Evolutionary conservation across 1,140 invertebrate genomes (phyloP).

Genomic region (Tetramorium alpestre): DNA sequence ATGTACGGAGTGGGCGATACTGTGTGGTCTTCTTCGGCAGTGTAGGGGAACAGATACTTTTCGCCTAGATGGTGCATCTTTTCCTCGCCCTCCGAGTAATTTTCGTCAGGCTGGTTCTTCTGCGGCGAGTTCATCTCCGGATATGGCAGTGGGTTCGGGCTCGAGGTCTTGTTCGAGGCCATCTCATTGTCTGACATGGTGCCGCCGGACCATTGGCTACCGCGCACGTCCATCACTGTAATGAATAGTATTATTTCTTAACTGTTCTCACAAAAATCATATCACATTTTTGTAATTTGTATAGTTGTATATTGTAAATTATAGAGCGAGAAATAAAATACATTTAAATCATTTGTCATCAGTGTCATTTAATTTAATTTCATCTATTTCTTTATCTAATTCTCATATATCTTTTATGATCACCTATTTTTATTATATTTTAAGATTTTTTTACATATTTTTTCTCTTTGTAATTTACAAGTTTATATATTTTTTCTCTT

Average conservation of each 20-base stretch:
- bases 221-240: slow-evolving; percentile 85
- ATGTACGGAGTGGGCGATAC: slow-evolving; percentile 85
- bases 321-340: neutral
- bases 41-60: slow-evolving; percentile 92
- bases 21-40: slow-evolving; percentile 87
- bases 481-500: neutral
- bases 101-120: slow-evolving; percentile 87
- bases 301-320: neutral
- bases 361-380: neutral
- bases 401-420: neutral
- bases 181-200: slow-evolving; percentile 91
- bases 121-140: slow-evolving; percentile 88
- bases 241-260: slow-evolving; percentile 10
- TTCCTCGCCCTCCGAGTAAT: slow-evolving; percentile 91
- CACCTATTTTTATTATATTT: neutral
- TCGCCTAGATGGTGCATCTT: slow-evolving; percentile 89
- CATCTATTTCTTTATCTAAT: neutral
- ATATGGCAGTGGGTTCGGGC: slow-evolving; percentile 91
- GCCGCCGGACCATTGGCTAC: slow-evolving; percentile 92
- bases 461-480: neutral
- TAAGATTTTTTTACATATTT: neutral
- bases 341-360: neutral
- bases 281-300: neutral
- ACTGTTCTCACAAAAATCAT: neutral
- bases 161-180: slow-evolving; percentile 88